These are phyloP conservation scores for Passer domesticus DNA, from an alignment of 2,113 vertebrate genomes.

Conservation along the genomic window DNA sequence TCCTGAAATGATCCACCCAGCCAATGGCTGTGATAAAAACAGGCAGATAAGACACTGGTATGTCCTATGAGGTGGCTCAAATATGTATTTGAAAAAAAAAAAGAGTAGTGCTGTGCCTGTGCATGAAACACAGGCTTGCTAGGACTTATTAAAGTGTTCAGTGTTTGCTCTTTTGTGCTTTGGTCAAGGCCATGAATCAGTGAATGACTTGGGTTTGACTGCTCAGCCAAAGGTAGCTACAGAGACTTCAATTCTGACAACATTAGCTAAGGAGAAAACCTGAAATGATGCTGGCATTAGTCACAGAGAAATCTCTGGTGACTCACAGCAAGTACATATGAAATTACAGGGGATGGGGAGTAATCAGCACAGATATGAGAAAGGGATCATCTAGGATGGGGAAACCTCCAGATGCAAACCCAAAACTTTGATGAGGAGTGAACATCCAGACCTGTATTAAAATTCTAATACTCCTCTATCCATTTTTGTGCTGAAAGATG, in stretches of 20 bases:
- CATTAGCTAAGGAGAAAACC: neutral
- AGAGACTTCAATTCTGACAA: neutral
- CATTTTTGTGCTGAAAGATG: neutral
- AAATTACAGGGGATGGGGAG: neutral
- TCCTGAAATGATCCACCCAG: neutral
- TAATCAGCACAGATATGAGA: neutral
- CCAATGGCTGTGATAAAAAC: neutral
- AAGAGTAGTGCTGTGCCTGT: neutral
- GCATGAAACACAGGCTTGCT: neutral
- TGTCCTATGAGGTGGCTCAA: neutral
- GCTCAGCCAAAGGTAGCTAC: neutral
- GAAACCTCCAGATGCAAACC: neutral
- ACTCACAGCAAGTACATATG: neutral
- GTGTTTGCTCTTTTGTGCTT: neutral
- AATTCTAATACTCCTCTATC: neutral
- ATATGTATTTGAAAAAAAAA: neutral
- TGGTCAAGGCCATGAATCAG: neutral
- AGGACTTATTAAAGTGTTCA: neutral
- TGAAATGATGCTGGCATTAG: neutral
- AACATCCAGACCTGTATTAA: neutral
- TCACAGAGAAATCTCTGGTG: neutral
- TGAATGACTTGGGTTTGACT: neutral
- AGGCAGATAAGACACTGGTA: neutral
- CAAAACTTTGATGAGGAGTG: neutral
- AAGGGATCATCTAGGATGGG: neutral